Conservation (phyloP, 1,140 invertebrate genomes). For the Cyclina sinensis region DNA sequence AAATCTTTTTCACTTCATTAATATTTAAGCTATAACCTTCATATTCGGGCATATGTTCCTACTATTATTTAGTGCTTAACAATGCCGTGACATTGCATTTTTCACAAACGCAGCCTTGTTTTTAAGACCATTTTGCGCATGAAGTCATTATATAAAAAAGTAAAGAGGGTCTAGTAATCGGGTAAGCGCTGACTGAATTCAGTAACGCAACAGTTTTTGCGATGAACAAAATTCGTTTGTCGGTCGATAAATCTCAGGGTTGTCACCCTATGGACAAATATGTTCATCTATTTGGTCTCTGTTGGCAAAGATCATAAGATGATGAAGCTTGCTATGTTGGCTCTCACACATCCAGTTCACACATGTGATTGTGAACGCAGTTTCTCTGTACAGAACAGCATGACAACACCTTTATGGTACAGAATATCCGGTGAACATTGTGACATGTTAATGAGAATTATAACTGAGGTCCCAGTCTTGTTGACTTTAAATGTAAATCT, state of each 20-base stretch:
- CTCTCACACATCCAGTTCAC: slow-evolving; percentile 33
- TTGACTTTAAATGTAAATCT: slow-evolving; percentile 31
- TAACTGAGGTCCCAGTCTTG: neutral
- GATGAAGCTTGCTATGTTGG: slow-evolving; percentile 35
- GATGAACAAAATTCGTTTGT: neutral
- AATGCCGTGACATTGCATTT: too few species aligned
- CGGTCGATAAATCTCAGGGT: neutral
- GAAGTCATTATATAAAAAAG: neutral
- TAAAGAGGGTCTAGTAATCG: slow-evolving; percentile 13
- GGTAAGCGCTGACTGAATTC: neutral
- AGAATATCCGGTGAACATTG: slow-evolving; percentile 10
- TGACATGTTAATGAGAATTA: slow-evolving; percentile 31
- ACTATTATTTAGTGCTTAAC: too few species aligned
- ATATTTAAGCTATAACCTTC: too few species aligned
- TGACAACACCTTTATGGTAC: slow-evolving; percentile 28
- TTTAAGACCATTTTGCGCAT: too few species aligned
- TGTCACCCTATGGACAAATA: too few species aligned
- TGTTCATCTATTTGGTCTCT: too few species aligned
- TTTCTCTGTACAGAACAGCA: slow-evolving; percentile 19
- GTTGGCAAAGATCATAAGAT: too few species aligned
- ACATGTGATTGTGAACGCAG: slow-evolving; percentile 40
- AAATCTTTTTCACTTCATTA: too few species aligned
- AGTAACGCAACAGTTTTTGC: neutral
- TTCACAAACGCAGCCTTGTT: too few species aligned
- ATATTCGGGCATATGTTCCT: too few species aligned